Evolutionary conservation across 2,113 vertebrate species (phyloP).

Genomic region (Gopherus flavomarginatus): DNA sequence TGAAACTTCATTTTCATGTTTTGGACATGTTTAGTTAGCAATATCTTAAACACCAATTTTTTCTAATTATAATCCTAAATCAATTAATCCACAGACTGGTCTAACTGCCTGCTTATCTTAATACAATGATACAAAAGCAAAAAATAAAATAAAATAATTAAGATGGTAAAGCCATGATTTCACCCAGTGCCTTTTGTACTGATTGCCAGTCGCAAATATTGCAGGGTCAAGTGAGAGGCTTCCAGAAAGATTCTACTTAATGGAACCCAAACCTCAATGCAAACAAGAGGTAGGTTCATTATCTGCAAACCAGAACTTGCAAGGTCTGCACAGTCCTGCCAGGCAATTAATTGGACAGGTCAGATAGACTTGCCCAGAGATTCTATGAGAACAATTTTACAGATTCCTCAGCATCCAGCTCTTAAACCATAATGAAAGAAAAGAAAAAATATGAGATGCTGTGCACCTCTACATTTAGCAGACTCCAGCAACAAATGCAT

Average conservation of each 20-base stretch:
- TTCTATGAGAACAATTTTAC: rapidly evolving
- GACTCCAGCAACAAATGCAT: neutral
- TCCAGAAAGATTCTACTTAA: neutral
- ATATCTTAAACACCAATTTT: neutral
- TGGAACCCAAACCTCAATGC: neutral
- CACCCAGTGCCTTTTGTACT: neutral
- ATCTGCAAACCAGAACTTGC: neutral
- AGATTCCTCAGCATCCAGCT: neutral
- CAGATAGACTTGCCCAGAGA: neutral
- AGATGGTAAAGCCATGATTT: neutral
- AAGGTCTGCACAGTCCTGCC: neutral
- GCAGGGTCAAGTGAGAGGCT: neutral
- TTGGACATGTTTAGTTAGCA: neutral
- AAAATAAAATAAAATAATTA: neutral
- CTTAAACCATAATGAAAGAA: neutral
- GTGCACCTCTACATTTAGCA: rapidly evolving
- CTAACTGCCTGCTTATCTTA: neutral
- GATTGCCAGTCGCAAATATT: neutral
- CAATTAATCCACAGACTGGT: neutral
- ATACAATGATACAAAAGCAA: neutral
- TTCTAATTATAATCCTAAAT: neutral
- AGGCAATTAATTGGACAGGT: neutral
- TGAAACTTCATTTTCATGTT: neutral
- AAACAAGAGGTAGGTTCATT: neutral
- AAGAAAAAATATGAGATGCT: neutral